Evolutionary conservation across 2,888 invertebrate genomes (phyloP), one percentile per base, ranked within the genome.

Genomic region (Ennomos quercinarius): DNA sequence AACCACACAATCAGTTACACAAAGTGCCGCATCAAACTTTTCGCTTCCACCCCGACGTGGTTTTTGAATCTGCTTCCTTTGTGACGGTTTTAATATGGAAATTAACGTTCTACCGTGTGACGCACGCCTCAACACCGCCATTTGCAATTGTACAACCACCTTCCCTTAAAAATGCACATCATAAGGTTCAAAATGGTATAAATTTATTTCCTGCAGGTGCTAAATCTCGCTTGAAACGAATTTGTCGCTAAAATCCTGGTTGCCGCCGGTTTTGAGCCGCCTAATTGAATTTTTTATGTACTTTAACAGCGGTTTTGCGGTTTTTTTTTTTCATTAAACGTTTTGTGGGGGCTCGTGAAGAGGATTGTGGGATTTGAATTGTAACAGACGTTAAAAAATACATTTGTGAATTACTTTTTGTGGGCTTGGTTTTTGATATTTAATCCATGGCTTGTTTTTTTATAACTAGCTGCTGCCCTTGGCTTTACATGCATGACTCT

Each of bases 1-100:
- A 6, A 17, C 4, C 4, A 17, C n/a, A n/a, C 5, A 27, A 27
- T 27, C 6, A 27, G 5, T 6, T 1, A 27, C 27, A 5, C 27
- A 6, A 27, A 27, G 27, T 75, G 58, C 78, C 86, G 45, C 69
- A 78, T 86, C 81, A 70, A 75, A 54, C 41, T 27, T 34, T 35
- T 44, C 5, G 6, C 57, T 47, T 79, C 72, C 76, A 73, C 45
- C 12, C 75, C 70, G 70, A 74, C 78, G 83, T 82, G 88, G 89
- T 91, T 92, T 91, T 91, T 91, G 91, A 91, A 91, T 91, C 87
- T 86, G 91, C 87, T 90, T 91, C 91, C 92, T 91, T 92, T 92
- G 91, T 91, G 90, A 84, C 87, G 89, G 87, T 91, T 91, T 91
- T 92, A 92, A 92, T 91, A 92, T 92, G 92, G 91, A 92, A 92